These are phyloP conservation scores for Nannoperca obscura DNA, from an alignment of 2,797 vertebrate genomes.

Conservation along the genomic window DNA sequence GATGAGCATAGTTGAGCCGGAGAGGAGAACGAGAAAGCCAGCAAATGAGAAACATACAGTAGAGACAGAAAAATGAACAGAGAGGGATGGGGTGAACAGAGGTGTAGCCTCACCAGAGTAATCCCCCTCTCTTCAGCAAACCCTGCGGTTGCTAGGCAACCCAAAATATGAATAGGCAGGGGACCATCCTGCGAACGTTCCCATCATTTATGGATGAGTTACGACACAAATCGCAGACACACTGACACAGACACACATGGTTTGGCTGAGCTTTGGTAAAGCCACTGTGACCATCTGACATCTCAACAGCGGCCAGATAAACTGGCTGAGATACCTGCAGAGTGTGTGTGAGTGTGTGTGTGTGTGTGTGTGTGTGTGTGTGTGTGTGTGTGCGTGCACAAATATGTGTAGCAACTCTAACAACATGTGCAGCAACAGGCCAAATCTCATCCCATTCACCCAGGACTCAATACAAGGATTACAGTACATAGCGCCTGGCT, in stretches of 20 bases:
- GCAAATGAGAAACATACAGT: conserved; percentile 20
- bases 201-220: conserved; percentile 82
- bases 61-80: conserved; percentile 35
- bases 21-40: conserved; percentile 24
- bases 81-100: conserved; percentile 48
- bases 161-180: conserved; percentile 82
- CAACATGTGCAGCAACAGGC: conserved; percentile 66
- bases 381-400: conserved; percentile 3
- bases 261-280: conserved; percentile 68
- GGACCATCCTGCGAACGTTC: conserved; percentile 62
- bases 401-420: conserved; percentile 46
- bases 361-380: conserved; percentile 32
- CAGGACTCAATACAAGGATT: conserved; percentile 73
- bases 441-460: conserved; percentile 76
- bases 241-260: conserved; percentile 46
- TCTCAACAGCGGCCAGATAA: conserved; percentile 72
- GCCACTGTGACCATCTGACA: conserved; percentile 80
- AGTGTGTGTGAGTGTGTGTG: conserved; percentile 42
- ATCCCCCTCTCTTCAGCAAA: conserved; percentile 66
- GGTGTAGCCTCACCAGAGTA: conserved; percentile 63
- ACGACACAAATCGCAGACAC: conserved; percentile 59
- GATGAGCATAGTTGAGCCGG: conserved; percentile 8
- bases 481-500: conserved; percentile 47
- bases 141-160: conserved; percentile 79
- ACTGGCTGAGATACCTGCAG: conserved; percentile 68